Conservation (phyloP, 1,140 invertebrate species). For the Drosophila parvula region DNA sequence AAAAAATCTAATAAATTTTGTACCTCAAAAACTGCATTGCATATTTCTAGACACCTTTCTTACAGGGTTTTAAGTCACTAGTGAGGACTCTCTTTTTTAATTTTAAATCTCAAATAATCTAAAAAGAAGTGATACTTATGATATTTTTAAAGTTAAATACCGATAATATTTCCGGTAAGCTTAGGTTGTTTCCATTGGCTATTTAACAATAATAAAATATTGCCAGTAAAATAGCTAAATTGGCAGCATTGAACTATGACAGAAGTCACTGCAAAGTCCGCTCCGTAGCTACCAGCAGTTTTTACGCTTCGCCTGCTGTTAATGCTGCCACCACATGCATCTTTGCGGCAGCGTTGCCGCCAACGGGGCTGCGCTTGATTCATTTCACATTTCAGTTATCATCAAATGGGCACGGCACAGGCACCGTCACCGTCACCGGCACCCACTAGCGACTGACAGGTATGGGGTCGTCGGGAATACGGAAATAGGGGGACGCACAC, state of each 20-base stretch:
- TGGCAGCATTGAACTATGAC: background rate
- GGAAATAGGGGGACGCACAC: background rate
- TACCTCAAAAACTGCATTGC: no score
- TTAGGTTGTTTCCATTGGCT: background rate
- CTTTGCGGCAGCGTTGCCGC: conserved; percentile 39
- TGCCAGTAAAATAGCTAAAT: background rate
- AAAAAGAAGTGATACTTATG: no score
- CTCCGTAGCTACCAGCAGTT: conserved; percentile 40
- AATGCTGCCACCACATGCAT: conserved; percentile 57
- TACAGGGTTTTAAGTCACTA: no score
- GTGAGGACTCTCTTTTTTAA: no score
- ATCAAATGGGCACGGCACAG: conserved; percentile 40
- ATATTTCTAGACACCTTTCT: no score
- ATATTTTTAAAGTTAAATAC: background rate
- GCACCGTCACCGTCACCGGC: background rate
- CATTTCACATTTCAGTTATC: conserved; percentile 65
- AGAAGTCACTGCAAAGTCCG: conserved; percentile 7
- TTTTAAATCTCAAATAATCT: no score
- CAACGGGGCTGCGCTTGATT: conserved; percentile 53
- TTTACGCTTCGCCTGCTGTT: conserved; percentile 57
- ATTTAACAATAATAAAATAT: background rate
- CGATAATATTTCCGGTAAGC: background rate
- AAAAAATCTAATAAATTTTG: no score
- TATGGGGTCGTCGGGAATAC: background rate
- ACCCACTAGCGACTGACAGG: conserved; percentile 7